phyloP scores from a whole-genome alignment of 2,113 vertebrate genomes.

The Emydura subglobosa region DNA sequence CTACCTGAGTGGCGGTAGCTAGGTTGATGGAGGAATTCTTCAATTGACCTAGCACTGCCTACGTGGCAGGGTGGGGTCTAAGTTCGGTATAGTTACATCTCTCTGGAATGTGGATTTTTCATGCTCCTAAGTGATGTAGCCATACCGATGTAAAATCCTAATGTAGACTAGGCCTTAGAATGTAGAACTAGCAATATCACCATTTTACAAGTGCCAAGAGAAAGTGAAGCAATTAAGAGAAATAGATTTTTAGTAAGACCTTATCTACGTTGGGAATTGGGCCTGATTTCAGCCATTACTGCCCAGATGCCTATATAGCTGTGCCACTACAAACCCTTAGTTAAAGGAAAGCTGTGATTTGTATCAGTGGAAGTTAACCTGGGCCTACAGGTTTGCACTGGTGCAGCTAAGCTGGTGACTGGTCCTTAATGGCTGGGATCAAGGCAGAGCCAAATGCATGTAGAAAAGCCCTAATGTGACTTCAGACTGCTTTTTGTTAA shows the following conservation, averaged over 20 bases:
- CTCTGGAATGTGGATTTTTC: neutral
- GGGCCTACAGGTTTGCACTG: neutral
- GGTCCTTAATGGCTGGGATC: neutral
- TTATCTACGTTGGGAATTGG: neutral
- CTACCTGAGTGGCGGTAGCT: neutral
- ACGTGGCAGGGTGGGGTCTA: neutral
- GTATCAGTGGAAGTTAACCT: accelerated
- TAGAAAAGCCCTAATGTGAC: neutral
- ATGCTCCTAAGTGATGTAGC: neutral
- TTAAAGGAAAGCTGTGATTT: neutral
- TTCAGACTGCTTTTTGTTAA: neutral
- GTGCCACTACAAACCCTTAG: neutral
- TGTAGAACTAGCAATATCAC: neutral
- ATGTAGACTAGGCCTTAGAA: neutral
- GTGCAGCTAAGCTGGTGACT: neutral
- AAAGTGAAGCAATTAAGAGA: neutral
- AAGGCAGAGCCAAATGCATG: neutral
- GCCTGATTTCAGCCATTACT: neutral
- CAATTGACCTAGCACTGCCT: neutral
- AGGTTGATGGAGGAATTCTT: neutral
- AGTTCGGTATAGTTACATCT: neutral
- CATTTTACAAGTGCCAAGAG: neutral
- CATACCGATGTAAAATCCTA: neutral
- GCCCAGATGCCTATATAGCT: neutral
- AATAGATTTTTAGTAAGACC: neutral